phyloP scores from a whole-genome alignment of 2,797 vertebrate genomes.

The Gadopsis bispinosus region DNA sequence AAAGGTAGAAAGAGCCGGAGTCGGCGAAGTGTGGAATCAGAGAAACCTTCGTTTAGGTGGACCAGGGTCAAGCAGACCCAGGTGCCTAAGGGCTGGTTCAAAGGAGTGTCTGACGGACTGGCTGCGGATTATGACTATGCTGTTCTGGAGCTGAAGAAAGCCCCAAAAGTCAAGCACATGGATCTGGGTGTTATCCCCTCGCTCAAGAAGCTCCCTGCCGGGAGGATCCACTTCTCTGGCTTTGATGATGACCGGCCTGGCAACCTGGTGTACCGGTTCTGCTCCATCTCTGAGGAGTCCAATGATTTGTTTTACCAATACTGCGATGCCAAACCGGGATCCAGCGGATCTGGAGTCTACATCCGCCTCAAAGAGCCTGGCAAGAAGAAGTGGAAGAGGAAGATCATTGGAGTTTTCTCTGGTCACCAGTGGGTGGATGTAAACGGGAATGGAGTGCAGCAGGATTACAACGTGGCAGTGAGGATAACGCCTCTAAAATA shows the following conservation, averaged over 20 bases:
- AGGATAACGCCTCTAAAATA: conserved; percentile 97
- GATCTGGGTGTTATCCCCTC: conserved; percentile 93
- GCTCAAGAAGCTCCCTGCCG: conserved; percentile 90
- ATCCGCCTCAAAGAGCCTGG: conserved; percentile 93
- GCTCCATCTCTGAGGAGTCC: conserved; percentile 94
- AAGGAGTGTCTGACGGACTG: conserved; percentile 83
- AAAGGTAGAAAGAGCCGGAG: conserved; percentile 76
- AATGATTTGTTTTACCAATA: conserved; percentile 94
- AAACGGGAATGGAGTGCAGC: conserved; percentile 88
- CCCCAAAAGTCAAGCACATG: conserved; percentile 92
- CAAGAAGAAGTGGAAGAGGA: conserved; percentile 94
- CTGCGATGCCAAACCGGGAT: conserved; percentile 94
- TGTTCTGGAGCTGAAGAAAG: conserved; percentile 93
- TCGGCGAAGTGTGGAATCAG: conserved; percentile 73
- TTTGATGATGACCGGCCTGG: conserved; percentile 93
- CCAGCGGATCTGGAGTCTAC: conserved; percentile 95
- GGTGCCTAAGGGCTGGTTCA: conserved; percentile 95
- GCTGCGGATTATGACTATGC: conserved; percentile 95
- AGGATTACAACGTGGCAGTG: conserved; percentile 98
- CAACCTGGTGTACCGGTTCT: conserved; percentile 96
- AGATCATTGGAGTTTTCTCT: conserved; percentile 94
- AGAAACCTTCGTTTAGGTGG: conserved; percentile 92
- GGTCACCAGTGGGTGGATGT: conserved; percentile 97
- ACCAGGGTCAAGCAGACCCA: conserved; percentile 94
- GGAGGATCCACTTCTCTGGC: conserved; percentile 96